phyloP scores from a whole-genome alignment of 2,797 vertebrate genomes.

The Chlorospingus flavigularis region DNA sequence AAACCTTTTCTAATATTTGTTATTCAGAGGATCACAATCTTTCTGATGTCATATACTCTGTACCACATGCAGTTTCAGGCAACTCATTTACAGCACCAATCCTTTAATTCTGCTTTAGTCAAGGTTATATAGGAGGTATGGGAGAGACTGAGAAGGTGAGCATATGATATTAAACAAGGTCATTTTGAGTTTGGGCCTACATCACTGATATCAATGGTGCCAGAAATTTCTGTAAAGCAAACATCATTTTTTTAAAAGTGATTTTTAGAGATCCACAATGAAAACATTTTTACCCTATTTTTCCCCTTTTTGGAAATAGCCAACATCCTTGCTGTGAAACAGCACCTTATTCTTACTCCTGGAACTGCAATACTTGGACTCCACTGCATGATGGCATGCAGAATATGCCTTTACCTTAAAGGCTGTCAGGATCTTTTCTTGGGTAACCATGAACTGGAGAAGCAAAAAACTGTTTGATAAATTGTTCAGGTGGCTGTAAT shows the following conservation, averaged over 20 bases:
- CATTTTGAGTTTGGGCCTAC: neutral
- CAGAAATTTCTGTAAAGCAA: neutral
- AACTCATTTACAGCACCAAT: neutral
- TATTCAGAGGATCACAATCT: neutral
- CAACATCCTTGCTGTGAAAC: neutral
- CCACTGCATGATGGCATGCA: neutral
- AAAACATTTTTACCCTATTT: neutral
- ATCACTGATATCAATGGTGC: neutral
- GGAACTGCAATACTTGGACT: neutral
- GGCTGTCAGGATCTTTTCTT: neutral
- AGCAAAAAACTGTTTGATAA: neutral
- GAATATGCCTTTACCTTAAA: neutral
- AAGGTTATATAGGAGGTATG: constrained; percentile 75
- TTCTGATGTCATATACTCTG: accelerated
- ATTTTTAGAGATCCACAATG: neutral
- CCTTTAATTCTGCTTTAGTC: neutral
- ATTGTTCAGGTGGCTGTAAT: neutral
- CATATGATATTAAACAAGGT: constrained; percentile 48
- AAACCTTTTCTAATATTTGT: neutral
- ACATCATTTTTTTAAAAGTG: accelerated
- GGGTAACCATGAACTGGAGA: neutral
- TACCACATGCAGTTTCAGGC: neutral
- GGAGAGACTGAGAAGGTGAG: constrained; percentile 54
- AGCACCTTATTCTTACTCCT: neutral
- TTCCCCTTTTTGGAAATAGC: neutral